A percentile compares a stretch with the other conserved stretches of the same genome.
phyloP scores from a whole-genome alignment of 2,113 vertebrate genomes.

The Callipepla californica region DNA sequence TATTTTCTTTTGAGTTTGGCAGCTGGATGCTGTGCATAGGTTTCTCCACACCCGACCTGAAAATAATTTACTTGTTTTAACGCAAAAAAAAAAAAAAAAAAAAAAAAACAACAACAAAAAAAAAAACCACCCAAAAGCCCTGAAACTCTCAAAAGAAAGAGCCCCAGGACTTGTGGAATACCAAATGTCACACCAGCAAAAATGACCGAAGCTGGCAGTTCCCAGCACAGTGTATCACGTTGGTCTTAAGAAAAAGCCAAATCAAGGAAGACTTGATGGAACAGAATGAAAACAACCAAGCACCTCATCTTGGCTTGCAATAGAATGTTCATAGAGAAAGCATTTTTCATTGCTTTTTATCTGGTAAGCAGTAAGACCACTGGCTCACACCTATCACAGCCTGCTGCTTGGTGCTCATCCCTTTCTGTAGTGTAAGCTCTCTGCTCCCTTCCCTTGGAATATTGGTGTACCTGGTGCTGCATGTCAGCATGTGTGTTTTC shows the following conservation, averaged over 20 bases:
- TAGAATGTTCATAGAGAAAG: neutral
- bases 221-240: fast-evolving
- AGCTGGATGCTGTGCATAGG: neutral
- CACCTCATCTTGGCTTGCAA: neutral
- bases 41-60: neutral
- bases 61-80: neutral
- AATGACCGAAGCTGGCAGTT: neutral
- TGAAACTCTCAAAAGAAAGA: neutral
- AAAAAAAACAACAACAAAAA: neutral
- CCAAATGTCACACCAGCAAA: neutral
- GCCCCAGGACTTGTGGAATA: neutral
- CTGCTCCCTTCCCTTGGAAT: neutral
- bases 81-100: neutral
- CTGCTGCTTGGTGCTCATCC: neutral
- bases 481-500: neutral
- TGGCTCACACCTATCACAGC: neutral
- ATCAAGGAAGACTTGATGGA: slow-evolving; percentile 9
- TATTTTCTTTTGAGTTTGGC: slow-evolving; percentile 1
- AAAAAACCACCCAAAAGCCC: neutral
- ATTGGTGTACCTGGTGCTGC: neutral
- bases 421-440: fast-evolving
- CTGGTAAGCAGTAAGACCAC: neutral
- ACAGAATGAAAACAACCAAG: neutral
- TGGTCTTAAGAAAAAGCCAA: neutral
- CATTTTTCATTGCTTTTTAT: slow-evolving; percentile 2